These are phyloP conservation scores for Drosophila rhopaloa DNA, from an alignment of 1,140 invertebrate species.

Conservation along the genomic window DNA sequence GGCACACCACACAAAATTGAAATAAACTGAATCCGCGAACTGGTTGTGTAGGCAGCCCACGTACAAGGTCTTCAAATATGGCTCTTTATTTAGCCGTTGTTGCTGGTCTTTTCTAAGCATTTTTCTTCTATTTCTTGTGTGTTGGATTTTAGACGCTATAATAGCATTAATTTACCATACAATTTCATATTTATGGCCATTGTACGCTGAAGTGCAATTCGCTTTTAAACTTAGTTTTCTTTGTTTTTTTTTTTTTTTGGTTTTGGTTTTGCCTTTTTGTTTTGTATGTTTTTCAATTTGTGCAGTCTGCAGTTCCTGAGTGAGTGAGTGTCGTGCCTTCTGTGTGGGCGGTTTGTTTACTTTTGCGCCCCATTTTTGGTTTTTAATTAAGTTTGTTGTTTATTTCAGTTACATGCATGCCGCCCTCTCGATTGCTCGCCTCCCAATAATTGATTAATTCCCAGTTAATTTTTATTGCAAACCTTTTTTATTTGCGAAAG, in stretches of 20 bases:
- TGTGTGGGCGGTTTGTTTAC: conserved; percentile 73
- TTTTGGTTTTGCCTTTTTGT: conserved; percentile 13
- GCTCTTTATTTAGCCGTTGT: conserved; percentile 59
- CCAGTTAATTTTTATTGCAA: conserved; percentile 31
- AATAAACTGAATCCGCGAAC: conserved; percentile 72
- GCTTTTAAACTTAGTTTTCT: conserved; percentile 40
- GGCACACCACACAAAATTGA: conserved; percentile 61
- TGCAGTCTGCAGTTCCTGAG: conserved; percentile 46
- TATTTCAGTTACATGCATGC: conserved; percentile 33
- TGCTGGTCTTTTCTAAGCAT: conserved; percentile 70
- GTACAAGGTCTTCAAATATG: conserved; percentile 82
- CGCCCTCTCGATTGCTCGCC: conserved; percentile 26
- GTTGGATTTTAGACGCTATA: conserved; percentile 74
- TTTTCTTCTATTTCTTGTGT: conserved; percentile 71
- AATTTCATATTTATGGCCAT: conserved; percentile 80
- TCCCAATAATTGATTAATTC: conserved; percentile 54
- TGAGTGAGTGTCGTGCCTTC: conserved; percentile 26
- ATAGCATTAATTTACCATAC: conserved; percentile 82
- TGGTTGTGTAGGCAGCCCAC: conserved; percentile 81
- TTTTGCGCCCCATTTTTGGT: conserved; percentile 60
- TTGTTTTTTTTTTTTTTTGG: conserved; percentile 15
- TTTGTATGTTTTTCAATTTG: conserved; percentile 60
- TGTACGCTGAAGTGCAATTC: conserved; percentile 72
- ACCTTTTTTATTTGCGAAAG: conserved; percentile 13
- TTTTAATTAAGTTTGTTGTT: conserved; percentile 67